Percentiles rank a stretch among this genome's conserved stretches.
phyloP scores from a whole-genome alignment of 2,797 vertebrate genomes.

The Pteronotus mesoamericanus region DNA sequence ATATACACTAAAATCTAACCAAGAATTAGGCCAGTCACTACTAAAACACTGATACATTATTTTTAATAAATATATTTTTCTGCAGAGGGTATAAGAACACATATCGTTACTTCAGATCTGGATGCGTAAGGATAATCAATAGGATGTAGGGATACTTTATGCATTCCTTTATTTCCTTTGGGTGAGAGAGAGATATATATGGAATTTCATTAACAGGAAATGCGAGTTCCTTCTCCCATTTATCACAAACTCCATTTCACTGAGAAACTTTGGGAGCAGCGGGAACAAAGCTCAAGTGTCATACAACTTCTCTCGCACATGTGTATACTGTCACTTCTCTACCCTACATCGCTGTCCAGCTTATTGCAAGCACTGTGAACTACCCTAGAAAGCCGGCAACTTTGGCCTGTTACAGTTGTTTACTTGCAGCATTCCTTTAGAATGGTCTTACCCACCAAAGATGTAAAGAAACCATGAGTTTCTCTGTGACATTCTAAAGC shows the following conservation, averaged over 20 bases:
- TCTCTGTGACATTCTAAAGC: neutral
- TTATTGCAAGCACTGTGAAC: neutral
- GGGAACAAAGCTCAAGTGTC: neutral
- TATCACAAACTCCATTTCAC: neutral
- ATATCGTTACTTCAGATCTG: neutral
- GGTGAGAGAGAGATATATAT: neutral
- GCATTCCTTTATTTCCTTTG: neutral
- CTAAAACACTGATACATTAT: neutral
- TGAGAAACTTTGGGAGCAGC: neutral
- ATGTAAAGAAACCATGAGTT: neutral
- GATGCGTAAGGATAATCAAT: neutral
- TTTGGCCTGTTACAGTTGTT: neutral
- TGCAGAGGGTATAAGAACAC: conserved; percentile 9
- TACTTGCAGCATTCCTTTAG: neutral
- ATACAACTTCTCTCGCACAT: neutral
- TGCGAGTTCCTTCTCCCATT: neutral
- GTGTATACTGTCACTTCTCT: neutral
- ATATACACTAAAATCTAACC: neutral
- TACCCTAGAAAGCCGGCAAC: neutral
- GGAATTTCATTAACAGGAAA: conserved; percentile 28
- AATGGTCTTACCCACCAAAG: neutral
- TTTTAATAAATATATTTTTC: conserved; percentile 12
- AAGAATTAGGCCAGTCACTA: neutral
- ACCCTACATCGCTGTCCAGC: neutral
- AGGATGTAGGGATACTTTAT: neutral